Evolutionary conservation across 2,797 vertebrate species (phyloP).

Genomic region (Ispidina picta): DNA sequence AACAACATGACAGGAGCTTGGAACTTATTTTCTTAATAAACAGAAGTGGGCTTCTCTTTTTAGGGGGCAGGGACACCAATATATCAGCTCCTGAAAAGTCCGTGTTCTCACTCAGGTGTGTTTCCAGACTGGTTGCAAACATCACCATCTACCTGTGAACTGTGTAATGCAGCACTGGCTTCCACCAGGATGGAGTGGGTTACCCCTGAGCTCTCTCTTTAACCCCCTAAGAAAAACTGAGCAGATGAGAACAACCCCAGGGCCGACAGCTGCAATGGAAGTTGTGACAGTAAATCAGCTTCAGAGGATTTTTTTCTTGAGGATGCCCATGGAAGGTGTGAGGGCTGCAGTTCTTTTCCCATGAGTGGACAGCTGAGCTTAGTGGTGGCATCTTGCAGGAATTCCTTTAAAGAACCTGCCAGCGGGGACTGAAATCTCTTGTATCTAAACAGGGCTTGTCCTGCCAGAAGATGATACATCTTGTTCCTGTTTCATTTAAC

Average conservation of each 20-base stretch:
- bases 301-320: not conserved
- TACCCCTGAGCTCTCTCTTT: not conserved
- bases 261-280: not conserved
- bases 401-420: not conserved
- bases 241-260: not conserved
- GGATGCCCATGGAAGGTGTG: not conserved
- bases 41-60: not conserved
- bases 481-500: conserved; percentile 25
- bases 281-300: not conserved
- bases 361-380: not conserved
- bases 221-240: not conserved
- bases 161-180: fast-evolving
- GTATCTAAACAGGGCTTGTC: not conserved
- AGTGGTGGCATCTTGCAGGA: not conserved
- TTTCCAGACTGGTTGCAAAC: not conserved
- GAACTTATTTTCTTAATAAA: not conserved
- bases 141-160: not conserved
- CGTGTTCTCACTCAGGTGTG: not conserved
- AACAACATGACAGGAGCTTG: not conserved
- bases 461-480: not conserved
- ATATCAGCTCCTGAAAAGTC: not conserved
- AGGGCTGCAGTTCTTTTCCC: not conserved
- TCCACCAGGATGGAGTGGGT: not conserved
- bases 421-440: not conserved
- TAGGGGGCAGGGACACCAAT: not conserved